Evolutionary conservation across 2,113 vertebrate genomes (phyloP).

Genomic region (Rhinichthys klamathensis): DNA sequence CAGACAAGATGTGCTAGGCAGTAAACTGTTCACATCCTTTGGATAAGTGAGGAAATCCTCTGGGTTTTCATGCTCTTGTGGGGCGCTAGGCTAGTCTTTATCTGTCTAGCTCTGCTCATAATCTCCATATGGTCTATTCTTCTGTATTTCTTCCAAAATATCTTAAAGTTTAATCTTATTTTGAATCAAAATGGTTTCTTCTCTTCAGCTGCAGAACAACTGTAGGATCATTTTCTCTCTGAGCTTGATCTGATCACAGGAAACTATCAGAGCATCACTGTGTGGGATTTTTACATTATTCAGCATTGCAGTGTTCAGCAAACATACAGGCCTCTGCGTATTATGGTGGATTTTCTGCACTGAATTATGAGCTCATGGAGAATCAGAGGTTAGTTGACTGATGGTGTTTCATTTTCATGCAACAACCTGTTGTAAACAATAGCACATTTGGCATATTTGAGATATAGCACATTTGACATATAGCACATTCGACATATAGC

Average conservation of each 20-base stretch:
- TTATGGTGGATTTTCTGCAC: background rate
- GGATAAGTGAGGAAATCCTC: background rate
- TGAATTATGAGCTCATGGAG: background rate
- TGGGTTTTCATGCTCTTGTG: background rate
- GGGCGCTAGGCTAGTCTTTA: background rate
- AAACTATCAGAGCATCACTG: background rate
- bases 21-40: background rate
- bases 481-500: too few relatives aligned
- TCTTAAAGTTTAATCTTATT: background rate
- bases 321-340: background rate
- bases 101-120: background rate
- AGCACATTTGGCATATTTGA: too few relatives aligned
- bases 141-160: background rate
- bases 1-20: background rate
- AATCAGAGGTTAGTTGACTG: background rate
- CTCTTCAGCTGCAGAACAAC: background rate
- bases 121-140: constrained; percentile 19
- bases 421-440: background rate
- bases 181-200: background rate
- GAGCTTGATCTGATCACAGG: background rate
- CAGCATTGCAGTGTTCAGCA: background rate
- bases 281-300: background rate
- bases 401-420: background rate
- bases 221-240: background rate
- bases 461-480: background rate